Base-by-base conservation (phyloP, 2,113 vertebrate species). In the Pheucticus melanocephalus region DNA sequence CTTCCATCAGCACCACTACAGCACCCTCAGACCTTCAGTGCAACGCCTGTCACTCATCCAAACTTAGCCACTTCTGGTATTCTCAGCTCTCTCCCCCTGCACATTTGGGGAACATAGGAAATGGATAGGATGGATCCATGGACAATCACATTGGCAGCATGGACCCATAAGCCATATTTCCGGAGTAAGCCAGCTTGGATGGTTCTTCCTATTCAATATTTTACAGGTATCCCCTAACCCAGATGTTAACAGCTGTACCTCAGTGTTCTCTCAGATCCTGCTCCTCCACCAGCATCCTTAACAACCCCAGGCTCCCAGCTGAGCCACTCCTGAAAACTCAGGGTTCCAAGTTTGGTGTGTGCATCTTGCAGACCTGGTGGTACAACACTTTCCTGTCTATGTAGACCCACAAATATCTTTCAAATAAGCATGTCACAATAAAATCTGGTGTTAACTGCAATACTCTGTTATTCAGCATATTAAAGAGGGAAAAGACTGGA, bases 251-350 rank as follows among this genome's bases (percentile, higher is more conserved):
- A 82, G 17, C 10, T 40, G n/a, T 45, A 50, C 28, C 13, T 57
- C 11, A 53, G 21, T 61, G 24, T 31, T 37, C 45, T 35, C 56
- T 45, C 45, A 15, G 47, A 73, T 33, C 19, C n/a, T 54, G 18
- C 28, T 84, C 35, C 25, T 87, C 25, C 39, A 45, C 39, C 11
- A 84, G 50, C 22, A 33, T 40, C 28, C 20, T 47, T 57, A 65
- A 48, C 5, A 25, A 0, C 1, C 9, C 11, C 18, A 50, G 33
- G 17, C 10, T 61, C 78, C 30, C n/a, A 40, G 8, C 0, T 56
- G 22, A 81, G 28, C 5, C 28, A 23, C 23, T 69, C 24, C 27
- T 35, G 44, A 88, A 72, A 92, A 83, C 2, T 77, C 53, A 40
- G n/a, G 5, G 5, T 82, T 76, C 70, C 61, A 72, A 48, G 7